These are phyloP conservation scores for Serranus cabrilla DNA, from an alignment of 2,797 vertebrate genomes.

Conservation along the genomic window DNA sequence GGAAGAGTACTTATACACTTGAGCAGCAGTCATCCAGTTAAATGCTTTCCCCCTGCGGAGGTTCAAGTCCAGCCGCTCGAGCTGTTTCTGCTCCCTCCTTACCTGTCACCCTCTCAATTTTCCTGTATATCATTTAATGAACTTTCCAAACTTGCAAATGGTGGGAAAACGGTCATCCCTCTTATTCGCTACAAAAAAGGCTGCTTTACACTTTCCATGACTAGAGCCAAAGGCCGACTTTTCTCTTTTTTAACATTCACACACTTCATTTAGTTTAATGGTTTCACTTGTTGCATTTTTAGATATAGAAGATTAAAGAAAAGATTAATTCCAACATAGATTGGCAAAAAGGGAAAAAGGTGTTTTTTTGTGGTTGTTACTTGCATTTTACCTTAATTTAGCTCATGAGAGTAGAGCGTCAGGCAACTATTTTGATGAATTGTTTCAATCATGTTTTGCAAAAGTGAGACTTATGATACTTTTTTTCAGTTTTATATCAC, in stretches of 20 bases:
- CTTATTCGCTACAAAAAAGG: constrained; percentile 22
- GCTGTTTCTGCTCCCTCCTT: constrained; percentile 50
- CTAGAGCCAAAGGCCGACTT: constrained; percentile 8
- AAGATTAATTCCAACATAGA: not conserved
- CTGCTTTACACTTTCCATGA: constrained; percentile 38
- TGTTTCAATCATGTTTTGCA: no score
- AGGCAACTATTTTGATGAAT: not conserved
- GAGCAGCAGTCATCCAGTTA: constrained; percentile 55
- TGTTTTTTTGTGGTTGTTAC: not conserved
- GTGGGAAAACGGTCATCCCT: constrained; percentile 41
- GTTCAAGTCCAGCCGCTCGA: constrained; percentile 50
- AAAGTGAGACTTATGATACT: no score
- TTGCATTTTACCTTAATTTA: not conserved
- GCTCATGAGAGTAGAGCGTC: not conserved
- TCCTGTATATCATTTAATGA: constrained; percentile 61
- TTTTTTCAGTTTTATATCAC: not conserved
- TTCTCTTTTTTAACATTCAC: constrained; percentile 8
- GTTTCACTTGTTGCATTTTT: not conserved
- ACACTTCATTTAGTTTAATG: not conserved
- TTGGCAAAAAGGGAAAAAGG: not conserved
- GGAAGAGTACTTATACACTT: constrained; percentile 67
- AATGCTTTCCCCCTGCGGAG: constrained; percentile 51
- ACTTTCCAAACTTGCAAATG: constrained; percentile 67
- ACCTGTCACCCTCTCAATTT: constrained; percentile 68
- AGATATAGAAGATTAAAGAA: not conserved